Percentiles rank a stretch among this genome's conserved stretches.
Evolutionary conservation across 2,113 vertebrate species (phyloP).

Genomic region (Pimephales promelas): DNA sequence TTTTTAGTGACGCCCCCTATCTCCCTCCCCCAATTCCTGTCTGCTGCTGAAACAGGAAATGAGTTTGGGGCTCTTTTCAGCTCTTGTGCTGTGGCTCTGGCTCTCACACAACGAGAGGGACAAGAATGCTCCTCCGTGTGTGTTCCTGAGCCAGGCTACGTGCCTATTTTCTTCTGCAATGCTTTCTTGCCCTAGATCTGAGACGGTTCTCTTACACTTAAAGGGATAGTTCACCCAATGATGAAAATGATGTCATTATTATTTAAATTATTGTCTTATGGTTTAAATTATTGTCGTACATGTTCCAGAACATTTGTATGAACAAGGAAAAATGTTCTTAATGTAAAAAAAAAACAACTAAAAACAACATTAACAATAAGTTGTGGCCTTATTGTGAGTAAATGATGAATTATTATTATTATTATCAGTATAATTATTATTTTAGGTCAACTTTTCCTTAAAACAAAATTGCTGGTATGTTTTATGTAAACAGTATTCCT

Average conservation of each 20-base stretch:
- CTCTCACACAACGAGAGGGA: conserved; percentile 19
- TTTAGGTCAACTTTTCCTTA: not conserved
- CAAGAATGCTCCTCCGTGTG: not conserved
- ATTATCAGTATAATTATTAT: not conserved
- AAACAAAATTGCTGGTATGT: not conserved
- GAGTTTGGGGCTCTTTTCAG: conserved; percentile 23
- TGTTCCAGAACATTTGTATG: not conserved
- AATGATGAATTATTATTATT: not conserved
- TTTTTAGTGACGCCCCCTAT: conserved; percentile 32
- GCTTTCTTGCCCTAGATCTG: not conserved
- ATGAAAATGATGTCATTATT: not conserved
- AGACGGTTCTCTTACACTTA: not conserved
- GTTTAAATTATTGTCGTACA: not conserved
- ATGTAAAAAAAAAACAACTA: not conserved
- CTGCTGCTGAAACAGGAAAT: conserved; percentile 39
- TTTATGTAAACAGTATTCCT: not conserved
- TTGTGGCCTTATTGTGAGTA: not conserved
- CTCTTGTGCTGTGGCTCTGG: conserved; percentile 27
- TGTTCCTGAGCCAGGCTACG: conserved; percentile 3
- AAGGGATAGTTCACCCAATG: not conserved
- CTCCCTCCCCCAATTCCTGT: conserved; percentile 33
- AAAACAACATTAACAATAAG: not conserved
- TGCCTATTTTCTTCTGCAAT: not conserved
- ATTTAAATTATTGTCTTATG: not conserved
- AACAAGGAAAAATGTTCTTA: not conserved